These are phyloP conservation scores for Rhinatrema bivittatum DNA, from an alignment of 2,797 vertebrate genomes.

Conservation along the genomic window DNA sequence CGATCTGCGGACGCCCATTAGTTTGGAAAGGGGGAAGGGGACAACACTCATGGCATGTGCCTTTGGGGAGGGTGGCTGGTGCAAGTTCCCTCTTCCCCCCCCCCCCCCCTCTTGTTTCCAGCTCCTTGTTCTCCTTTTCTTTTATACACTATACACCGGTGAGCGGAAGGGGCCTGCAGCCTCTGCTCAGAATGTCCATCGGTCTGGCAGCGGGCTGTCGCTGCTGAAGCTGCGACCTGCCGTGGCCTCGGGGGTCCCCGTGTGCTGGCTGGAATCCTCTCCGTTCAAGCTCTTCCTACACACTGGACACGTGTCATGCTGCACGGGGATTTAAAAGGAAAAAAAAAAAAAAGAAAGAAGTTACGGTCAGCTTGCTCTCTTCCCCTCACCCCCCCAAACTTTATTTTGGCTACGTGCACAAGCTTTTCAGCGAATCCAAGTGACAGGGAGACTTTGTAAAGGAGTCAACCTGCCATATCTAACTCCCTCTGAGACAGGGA, in stretches of 20 bases:
- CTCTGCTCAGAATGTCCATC: constrained; percentile 85
- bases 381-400: too few relatives aligned
- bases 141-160: constrained; percentile 33
- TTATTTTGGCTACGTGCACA: too few relatives aligned
- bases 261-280: constrained; percentile 77
- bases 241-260: constrained; percentile 54
- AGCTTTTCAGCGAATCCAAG: too few relatives aligned
- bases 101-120: background rate
- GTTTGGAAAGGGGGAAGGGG: constrained; percentile 27
- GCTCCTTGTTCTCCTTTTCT: constrained; percentile 8
- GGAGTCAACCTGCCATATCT: too few relatives aligned
- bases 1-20: constrained; percentile 18
- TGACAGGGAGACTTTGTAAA: too few relatives aligned
- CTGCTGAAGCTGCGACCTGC: constrained; percentile 65
- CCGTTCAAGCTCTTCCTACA: constrained; percentile 92
- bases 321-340: background rate
- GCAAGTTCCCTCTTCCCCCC: constrained; percentile 8
- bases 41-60: constrained; percentile 27
- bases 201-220: constrained; percentile 78
- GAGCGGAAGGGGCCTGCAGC: constrained; percentile 4
- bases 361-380: too few relatives aligned
- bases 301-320: constrained; percentile 96
- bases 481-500: too few relatives aligned
- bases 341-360: background rate
- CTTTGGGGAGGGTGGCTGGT: constrained; percentile 20